Evolutionary conservation across 2,113 vertebrate genomes (phyloP).

Genomic region (Sula dactylatra): DNA sequence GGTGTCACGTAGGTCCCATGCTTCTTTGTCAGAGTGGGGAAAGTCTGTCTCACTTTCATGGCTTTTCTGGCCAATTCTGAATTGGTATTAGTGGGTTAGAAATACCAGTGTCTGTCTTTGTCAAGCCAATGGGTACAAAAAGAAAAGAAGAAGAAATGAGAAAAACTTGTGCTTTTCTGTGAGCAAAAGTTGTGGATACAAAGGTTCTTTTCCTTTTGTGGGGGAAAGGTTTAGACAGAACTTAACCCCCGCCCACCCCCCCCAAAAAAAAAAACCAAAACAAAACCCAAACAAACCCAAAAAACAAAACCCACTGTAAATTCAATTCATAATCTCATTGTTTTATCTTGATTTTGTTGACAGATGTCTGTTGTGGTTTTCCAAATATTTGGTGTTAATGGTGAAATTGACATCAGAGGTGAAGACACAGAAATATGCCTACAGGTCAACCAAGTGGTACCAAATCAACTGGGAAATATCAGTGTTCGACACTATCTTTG

Average conservation of each 20-base stretch:
- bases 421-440: slow-evolving; percentile 89
- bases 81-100: not conserved
- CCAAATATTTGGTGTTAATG: slow-evolving; percentile 88
- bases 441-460: slow-evolving; percentile 85
- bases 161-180: not conserved
- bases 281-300: not conserved
- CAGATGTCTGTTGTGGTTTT: slow-evolving; percentile 96
- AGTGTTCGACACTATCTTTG: slow-evolving; percentile 91
- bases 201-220: not conserved
- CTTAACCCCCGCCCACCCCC: too few species aligned
- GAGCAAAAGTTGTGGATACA: not conserved
- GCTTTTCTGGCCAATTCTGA: not conserved
- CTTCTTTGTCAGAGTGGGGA: not conserved
- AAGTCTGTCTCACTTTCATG: not conserved
- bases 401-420: slow-evolving; percentile 86
- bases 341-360: slow-evolving; percentile 41
- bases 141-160: not conserved
- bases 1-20: not conserved
- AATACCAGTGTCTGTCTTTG: not conserved
- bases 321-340: not conserved
- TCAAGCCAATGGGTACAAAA: not conserved
- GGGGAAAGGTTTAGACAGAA: not conserved
- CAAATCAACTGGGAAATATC: slow-evolving; percentile 90
- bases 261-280: too few species aligned
- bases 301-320: not conserved